Evolutionary conservation across 2,113 vertebrate genomes (phyloP).

Genomic region (Crotalus horridus): DNA sequence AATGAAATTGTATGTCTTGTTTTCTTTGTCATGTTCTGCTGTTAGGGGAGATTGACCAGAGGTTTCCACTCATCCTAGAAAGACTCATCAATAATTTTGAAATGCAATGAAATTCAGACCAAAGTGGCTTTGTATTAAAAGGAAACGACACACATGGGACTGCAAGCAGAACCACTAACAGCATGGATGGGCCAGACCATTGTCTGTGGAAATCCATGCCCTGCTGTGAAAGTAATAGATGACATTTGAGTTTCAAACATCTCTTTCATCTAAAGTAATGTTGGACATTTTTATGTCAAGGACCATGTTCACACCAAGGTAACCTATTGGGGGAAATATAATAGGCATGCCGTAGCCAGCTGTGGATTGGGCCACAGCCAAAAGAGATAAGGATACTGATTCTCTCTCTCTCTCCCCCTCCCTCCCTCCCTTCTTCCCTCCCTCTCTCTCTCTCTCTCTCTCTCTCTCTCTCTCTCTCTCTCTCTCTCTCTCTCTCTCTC

Average conservation of each 20-base stretch:
- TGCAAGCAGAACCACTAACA: not conserved
- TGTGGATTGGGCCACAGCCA: not conserved
- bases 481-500: not conserved
- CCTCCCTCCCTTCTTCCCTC: too few species aligned
- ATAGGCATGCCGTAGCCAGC: not conserved
- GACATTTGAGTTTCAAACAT: constrained; percentile 3
- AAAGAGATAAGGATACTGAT: not conserved
- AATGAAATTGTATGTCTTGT: not conserved
- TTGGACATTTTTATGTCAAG: not conserved
- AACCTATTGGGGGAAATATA: not conserved
- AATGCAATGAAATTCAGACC: not conserved
- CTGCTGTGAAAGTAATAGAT: not conserved
- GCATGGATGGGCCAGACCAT: not conserved
- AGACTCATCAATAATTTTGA: not conserved
- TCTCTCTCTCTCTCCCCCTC: not conserved
- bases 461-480: too few species aligned
- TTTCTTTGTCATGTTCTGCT: not conserved
- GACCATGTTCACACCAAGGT: not conserved
- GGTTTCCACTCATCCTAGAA: not conserved
- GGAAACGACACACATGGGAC: not conserved
- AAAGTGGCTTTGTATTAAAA: not conserved
- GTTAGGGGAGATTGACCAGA: not conserved
- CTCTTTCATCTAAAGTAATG: not conserved
- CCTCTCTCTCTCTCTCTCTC: not conserved
- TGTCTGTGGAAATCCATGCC: not conserved